A percentile compares a stretch with the other conserved stretches of the same genome.
These are phyloP conservation scores for Pseudolycoriella hygida DNA, from an alignment of 2,888 invertebrate species.

Conservation along the genomic window DNA sequence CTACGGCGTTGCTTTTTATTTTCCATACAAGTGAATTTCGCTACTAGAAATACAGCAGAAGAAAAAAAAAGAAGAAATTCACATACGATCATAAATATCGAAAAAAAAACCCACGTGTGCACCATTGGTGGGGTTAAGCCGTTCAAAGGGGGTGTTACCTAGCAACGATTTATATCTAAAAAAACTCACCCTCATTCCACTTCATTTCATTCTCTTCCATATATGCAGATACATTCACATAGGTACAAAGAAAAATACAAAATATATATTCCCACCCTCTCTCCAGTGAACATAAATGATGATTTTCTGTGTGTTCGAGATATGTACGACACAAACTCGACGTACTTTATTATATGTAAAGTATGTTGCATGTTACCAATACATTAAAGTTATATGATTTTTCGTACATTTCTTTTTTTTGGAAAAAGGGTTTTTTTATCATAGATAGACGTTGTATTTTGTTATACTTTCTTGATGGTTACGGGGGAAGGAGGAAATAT, in stretches of 20 bases:
- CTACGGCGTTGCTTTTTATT: no score
- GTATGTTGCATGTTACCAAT: slow-evolving; percentile 4
- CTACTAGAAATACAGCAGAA: no score
- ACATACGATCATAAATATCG: slow-evolving; percentile 1
- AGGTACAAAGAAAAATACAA: background rate
- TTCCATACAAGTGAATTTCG: no score
- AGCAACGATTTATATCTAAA: slow-evolving; percentile 1
- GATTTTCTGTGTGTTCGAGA: background rate
- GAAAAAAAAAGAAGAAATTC: background rate
- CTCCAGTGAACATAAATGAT: background rate
- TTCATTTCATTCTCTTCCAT: background rate
- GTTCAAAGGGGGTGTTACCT: slow-evolving; percentile 1
- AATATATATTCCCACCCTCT: slow-evolving; percentile 1
- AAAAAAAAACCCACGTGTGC: slow-evolving; percentile 1
- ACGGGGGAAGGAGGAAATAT: no score
- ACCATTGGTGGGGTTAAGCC: background rate
- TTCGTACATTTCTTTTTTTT: background rate
- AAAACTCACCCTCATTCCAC: slow-evolving; percentile 1
- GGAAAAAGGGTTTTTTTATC: background rate
- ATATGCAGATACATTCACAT: background rate
- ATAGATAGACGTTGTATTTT: no score
- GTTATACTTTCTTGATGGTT: no score
- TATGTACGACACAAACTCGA: background rate
- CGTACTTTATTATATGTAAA: slow-evolving; percentile 1
- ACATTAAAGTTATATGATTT: background rate